Conservation (phyloP, 2,797 vertebrate genomes). For the Brachymystax lenok region DNA sequence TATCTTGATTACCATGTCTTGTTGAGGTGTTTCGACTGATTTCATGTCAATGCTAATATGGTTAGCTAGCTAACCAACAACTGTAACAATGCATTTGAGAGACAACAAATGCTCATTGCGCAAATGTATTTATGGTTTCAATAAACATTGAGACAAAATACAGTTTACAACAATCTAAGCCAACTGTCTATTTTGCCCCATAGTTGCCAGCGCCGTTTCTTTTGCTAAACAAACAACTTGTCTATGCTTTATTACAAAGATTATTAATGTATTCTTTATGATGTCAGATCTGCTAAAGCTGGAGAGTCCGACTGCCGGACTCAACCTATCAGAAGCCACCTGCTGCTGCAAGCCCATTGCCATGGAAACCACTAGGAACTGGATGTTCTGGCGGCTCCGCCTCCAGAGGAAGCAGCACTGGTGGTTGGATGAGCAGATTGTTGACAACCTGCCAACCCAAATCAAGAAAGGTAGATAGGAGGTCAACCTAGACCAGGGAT, state of each 20-base stretch:
- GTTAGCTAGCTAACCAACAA: no score
- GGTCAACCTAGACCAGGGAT: not conserved
- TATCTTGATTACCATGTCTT: no score
- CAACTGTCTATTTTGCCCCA: no score
- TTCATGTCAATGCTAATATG: no score
- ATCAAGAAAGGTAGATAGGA: constrained; percentile 78
- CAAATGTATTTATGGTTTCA: no score
- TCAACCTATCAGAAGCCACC: constrained; percentile 52
- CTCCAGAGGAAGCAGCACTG: constrained; percentile 71
- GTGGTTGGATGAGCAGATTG: constrained; percentile 81
- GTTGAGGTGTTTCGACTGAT: no score
- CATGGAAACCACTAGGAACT: constrained; percentile 65
- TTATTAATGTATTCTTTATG: constrained; percentile 14
- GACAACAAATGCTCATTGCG: no score
- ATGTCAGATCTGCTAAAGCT: constrained; percentile 77
- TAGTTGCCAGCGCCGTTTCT: no score
- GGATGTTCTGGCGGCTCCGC: constrained; percentile 58
- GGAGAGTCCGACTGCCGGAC: constrained; percentile 57
- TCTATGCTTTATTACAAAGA: not conserved
- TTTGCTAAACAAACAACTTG: no score
- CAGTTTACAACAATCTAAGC: no score
- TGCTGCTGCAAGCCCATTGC: constrained; percentile 59
- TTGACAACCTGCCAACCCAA: constrained; percentile 73
- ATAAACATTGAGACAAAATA: no score
- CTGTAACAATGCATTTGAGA: no score